These are phyloP conservation scores for Sardina pilchardus DNA, from an alignment of 2,113 vertebrate genomes.

Conservation along the genomic window DNA sequence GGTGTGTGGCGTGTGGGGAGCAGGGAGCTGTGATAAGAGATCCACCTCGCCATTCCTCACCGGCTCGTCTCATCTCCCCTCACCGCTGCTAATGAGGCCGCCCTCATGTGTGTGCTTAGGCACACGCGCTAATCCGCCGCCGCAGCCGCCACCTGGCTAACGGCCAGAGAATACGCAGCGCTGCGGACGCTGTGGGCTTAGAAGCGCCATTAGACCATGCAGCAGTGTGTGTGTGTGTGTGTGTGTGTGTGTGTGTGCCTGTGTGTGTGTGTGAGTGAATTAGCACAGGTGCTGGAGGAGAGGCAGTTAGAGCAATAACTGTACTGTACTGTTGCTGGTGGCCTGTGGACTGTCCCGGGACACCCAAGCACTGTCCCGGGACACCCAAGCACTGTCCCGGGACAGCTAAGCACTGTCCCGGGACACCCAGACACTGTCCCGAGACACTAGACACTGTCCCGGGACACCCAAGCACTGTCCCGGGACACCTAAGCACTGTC, in stretches of 20 bases:
- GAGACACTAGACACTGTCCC: no score
- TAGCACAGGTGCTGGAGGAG: background rate
- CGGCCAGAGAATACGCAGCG: background rate
- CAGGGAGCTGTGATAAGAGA: background rate
- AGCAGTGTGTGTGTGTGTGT: background rate
- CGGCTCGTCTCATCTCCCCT: background rate
- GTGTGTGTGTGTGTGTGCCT: background rate
- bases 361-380: no score
- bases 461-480: no score
- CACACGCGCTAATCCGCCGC: background rate
- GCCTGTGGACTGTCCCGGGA: no score
- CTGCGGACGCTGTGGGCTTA: background rate
- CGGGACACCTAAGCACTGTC: no score
- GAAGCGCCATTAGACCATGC: no score
- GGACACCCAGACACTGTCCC: no score
- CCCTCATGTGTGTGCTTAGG: background rate
- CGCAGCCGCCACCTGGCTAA: background rate
- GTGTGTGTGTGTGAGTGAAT: background rate
- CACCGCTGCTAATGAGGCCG: background rate
- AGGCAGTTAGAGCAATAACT: no score
- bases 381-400: no score
- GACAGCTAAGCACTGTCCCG: no score
- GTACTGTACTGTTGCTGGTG: no score
- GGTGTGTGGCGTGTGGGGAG: background rate
- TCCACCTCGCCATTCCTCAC: background rate